Evolutionary conservation across 2,113 vertebrate species (phyloP).

Genomic region (Propithecus coquereli): DNA sequence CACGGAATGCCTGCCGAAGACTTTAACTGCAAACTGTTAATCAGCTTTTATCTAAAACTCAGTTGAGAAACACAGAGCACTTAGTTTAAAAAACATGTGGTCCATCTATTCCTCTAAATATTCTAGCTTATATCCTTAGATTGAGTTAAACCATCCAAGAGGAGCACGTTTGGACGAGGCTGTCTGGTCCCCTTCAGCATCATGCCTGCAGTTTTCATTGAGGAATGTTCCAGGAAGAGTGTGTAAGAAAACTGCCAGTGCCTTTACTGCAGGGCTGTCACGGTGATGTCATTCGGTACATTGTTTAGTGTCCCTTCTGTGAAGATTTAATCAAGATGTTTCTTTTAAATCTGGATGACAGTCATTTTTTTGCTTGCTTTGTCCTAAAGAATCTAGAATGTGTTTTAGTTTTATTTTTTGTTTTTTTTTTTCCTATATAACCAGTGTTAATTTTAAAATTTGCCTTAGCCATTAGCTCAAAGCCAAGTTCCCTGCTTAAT

Average conservation of each 20-base stretch:
- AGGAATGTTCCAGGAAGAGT: not conserved
- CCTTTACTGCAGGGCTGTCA: rapidly evolving
- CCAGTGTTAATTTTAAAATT: not conserved
- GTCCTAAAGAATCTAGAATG: not conserved
- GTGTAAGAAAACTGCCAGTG: rapidly evolving
- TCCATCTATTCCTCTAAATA: not conserved
- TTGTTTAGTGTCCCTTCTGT: not conserved
- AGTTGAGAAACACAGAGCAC: not conserved
- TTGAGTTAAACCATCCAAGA: not conserved
- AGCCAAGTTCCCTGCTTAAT: not conserved
- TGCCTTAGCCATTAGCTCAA: not conserved
- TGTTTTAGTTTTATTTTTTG: not conserved
- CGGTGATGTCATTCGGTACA: too few species aligned
- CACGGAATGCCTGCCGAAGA: not conserved
- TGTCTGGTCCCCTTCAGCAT: not conserved
- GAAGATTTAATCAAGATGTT: not conserved
- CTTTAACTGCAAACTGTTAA: not conserved
- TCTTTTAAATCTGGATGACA: not conserved
- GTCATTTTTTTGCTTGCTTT: not conserved
- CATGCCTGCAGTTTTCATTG: rapidly evolving
- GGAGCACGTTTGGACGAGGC: too few species aligned
- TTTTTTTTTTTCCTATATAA: not conserved
- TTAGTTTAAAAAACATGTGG: not conserved
- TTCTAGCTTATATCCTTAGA: not conserved
- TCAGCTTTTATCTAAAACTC: not conserved